These are phyloP conservation scores for Squalus acanthias DNA, from an alignment of 2,797 vertebrate species.

Conservation along the genomic window DNA sequence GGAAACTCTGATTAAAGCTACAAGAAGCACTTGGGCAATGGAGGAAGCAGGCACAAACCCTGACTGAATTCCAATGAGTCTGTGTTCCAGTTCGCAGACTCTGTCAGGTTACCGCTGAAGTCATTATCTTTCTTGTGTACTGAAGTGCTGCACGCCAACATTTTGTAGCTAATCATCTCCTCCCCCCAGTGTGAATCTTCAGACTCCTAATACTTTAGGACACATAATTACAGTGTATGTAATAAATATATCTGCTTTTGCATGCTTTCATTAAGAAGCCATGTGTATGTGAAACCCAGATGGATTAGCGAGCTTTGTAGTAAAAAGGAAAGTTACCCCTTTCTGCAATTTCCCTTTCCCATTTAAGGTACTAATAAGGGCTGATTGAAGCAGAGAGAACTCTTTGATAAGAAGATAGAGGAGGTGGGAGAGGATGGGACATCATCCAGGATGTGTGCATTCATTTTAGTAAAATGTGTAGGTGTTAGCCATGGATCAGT, in stretches of 20 bases:
- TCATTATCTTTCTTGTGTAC: neutral
- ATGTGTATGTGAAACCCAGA: too few relatives aligned
- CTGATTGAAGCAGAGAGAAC: neutral
- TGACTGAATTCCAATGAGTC: neutral
- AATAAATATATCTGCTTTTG: neutral
- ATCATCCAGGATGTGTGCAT: too few relatives aligned
- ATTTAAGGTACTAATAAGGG: neutral
- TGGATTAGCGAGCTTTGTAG: too few relatives aligned
- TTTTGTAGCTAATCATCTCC: neutral
- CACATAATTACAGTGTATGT: neutral
- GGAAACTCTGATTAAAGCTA: conserved; percentile 14
- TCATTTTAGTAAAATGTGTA: too few relatives aligned
- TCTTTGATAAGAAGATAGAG: too few relatives aligned
- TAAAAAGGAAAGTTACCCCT: neutral
- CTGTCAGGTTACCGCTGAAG: neutral
- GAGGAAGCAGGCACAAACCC: neutral
- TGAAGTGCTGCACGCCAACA: neutral
- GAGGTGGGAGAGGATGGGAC: too few relatives aligned
- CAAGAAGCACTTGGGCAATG: neutral
- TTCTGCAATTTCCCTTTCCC: neutral
- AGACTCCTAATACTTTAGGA: neutral
- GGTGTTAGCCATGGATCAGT: too few relatives aligned
- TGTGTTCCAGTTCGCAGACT: neutral
- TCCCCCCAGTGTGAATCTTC: neutral
- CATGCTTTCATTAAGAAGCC: neutral